Percentiles rank a stretch among this genome's conserved stretches.
Evolutionary conservation across 2,113 vertebrate species (phyloP).

Genomic region (Anseranas semipalmata): DNA sequence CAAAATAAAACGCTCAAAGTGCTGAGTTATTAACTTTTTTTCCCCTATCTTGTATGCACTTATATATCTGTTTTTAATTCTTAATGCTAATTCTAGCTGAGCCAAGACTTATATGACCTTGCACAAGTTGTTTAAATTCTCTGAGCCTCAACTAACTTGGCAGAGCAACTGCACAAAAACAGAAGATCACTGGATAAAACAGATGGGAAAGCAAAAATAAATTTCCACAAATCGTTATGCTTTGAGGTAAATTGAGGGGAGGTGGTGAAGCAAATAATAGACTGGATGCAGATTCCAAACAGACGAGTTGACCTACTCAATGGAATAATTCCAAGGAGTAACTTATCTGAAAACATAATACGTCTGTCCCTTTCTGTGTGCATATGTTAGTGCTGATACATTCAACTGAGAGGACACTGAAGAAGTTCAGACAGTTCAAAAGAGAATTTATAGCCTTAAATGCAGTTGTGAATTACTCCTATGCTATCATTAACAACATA

Average conservation of each 20-base stretch:
- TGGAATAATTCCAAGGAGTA: background rate
- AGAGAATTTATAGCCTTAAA: background rate
- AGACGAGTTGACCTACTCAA: background rate
- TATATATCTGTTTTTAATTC: background rate
- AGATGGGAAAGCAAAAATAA: background rate
- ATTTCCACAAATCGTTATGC: background rate
- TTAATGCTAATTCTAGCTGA: background rate
- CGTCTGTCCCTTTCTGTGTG: background rate
- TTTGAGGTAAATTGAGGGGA: background rate
- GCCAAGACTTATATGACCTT: background rate
- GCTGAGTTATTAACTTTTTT: background rate
- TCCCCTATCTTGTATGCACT: background rate
- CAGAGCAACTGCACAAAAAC: background rate
- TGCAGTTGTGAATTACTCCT: background rate
- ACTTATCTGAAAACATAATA: background rate
- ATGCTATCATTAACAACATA: background rate
- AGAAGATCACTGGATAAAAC: background rate
- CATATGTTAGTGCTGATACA: accelerated
- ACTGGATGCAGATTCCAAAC: background rate
- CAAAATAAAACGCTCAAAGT: background rate
- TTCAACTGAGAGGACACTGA: background rate
- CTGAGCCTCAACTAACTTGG: background rate
- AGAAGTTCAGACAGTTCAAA: background rate
- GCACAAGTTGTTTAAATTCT: background rate
- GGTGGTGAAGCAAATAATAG: background rate